Base-by-base conservation (phyloP, 2,888 invertebrate genomes). In the Spialia ferax region DNA sequence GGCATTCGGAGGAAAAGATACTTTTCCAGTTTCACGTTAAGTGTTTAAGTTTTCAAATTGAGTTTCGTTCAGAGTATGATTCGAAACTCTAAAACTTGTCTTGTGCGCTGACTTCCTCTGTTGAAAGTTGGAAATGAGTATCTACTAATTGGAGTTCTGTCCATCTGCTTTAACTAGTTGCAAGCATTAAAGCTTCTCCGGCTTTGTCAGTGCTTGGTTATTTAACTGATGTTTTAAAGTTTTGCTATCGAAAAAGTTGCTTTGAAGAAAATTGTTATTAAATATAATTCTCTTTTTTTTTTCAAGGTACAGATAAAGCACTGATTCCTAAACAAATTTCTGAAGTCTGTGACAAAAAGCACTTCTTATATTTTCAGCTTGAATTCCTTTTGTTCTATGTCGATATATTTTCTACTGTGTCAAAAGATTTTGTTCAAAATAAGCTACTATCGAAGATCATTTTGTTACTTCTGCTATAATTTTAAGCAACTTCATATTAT, bases 71-170 rank as follows among this genome's bases (percentile, higher is more conserved):
- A 26, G 38, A 64, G 56, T 32, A 56, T 45, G 64, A 57, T 23
- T 65, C 26, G 11, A 50, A 65, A 64, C 48, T 65, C 26, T 3
- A 50, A n/a, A 65, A 64, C 48, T 65, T 50, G 57, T 38, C 18
- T 42, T 52, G 59, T 59, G 54, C 42, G 57, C 60, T 29, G 57
- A 60, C 60, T 60, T 60, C 15, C 57, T 20, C 35, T 48, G 54
- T 60, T 66, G 29, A 50, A 35, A 64, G 45, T 66, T 66, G 54
- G 42, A 18, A 54, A 65, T 60, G 59, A 66, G 42, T 65, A 35
- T 60, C 32, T 23, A n/a, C 26, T 66, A 66, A 66, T 66, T 60
- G 54, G 54, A 66, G 60, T 66, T 60, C 60, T 60, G 60, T 60
- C 54, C 54, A 54, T 60, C 66, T 60, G 50, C 8, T 26, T 32